Evolutionary conservation across 2,113 vertebrate genomes (phyloP).

Genomic region (Geococcyx californianus): DNA sequence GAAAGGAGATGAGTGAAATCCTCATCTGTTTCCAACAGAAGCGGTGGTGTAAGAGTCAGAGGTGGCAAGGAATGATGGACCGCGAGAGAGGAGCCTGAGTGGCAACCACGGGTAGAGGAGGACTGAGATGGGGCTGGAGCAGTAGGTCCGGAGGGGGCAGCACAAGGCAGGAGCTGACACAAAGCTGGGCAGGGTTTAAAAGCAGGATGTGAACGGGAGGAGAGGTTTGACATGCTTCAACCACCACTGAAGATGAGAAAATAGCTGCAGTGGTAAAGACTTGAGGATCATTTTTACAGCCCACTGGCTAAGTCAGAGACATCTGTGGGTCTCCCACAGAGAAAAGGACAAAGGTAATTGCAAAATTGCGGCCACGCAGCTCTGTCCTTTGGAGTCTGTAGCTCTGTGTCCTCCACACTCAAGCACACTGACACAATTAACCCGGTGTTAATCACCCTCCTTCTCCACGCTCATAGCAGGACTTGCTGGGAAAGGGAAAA

Average conservation of each 20-base stretch:
- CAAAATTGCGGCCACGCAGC: not conserved
- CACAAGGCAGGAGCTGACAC: not conserved
- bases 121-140: not conserved
- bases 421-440: not conserved
- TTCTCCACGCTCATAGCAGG: fast-evolving
- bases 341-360: not conserved
- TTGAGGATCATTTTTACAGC: not conserved
- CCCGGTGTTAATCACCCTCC: not conserved
- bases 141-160: not conserved
- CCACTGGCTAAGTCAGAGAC: fast-evolving
- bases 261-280: not conserved
- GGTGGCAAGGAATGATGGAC: not conserved
- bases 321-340: not conserved
- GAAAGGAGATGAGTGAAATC: not conserved
- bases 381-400: not conserved
- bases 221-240: fast-evolving
- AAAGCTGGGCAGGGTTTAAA: not conserved
- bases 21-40: no score
- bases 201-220: not conserved
- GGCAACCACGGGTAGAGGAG: not conserved
- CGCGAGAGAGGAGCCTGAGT: fast-evolving
- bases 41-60: fast-evolving
- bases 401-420: not conserved
- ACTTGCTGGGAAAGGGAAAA: not conserved
- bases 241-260: not conserved